Evolutionary conservation across 30 jellyfish, hydroid and myxozoan species (phyloP), one percentile per base, ranked within the genome.

Genomic region (Mastigias papua): DNA sequence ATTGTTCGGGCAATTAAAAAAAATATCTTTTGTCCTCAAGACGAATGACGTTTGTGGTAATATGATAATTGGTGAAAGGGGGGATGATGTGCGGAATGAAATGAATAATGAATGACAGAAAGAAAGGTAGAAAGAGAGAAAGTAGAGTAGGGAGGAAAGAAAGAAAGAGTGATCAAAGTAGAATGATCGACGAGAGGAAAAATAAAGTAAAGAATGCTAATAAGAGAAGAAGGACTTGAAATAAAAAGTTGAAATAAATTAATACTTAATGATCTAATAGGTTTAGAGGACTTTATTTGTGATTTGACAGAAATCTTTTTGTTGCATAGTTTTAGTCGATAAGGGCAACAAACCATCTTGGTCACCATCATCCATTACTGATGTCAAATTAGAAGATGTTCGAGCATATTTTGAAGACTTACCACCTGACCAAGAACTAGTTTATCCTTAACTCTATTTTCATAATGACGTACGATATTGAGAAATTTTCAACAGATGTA

Each of bases 331-430:
- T 72, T 61, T 72, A 34, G 67, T 72, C 21, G 83, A 72, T 72
- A 72, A 72, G 21, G 83, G 35, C 37, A 72, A 72, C 67, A 72
- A 72, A 7, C 83, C 83, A 23, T 16, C n/a, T 0, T 72, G 83
- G 83, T 72, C 83, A 72, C 83, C 83, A 34, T 23, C 68, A 9
- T 72, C 83, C 26, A 49, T 72, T 34, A 26, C 10, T 1, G 83
- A 72, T 25, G 68, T 72, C 67, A 72, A 72, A 15, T 13, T n/a
- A 15, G 68, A 72, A 23, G 83, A 72, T 37, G 42, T 72, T 1
- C 27, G 25, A 27, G 63, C 63, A 15, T 72, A 72, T 25, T 72
- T 72, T 25, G 34, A 19, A 19, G 25, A 33, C 16, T 37, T 72
- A 1, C 83, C 83, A 9, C 17, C 66, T 5, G 83, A 72, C 5